Evolutionary conservation across 2,113 vertebrate genomes (phyloP), one percentile per base, ranked within the genome.

Genomic region (Lethenteron camtschaticum): DNA sequence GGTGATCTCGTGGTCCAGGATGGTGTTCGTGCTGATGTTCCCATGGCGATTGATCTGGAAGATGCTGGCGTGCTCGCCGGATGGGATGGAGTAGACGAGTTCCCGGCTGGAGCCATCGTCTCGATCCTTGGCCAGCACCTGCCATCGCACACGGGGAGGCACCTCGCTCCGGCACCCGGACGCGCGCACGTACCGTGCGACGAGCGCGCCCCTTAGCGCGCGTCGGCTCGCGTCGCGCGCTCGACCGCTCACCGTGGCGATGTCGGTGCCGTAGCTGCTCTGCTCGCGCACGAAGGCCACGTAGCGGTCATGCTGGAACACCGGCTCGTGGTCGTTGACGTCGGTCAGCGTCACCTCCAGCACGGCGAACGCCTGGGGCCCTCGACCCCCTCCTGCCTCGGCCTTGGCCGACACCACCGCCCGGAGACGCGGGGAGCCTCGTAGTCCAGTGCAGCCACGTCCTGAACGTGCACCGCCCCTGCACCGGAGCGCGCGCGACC

Each of bases 1-100:
- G 41, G 41, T 41, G 78, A 97, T 95, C 81, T 97, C 92, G 73
- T 89, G 81, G 82, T 97, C 92, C 85, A 97, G 85, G 71, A 97
- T 97, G 75, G 90, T 90, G 10, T 87, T 85, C 1, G 92, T 96
- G 8, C 85, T 88, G 77, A 97, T 80, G 10, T 85, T 80, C 70
- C 92, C 91, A 0, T 84, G 74, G 4, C 88, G 79, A 71, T 97
- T 83, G 2, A 97, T 87, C 56, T 82, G 90, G 75, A 89, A 90
- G 68, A 95, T 76, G 14, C 85, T 83, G 0, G 85, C 81, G 80
- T 85, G 88, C 3, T 85, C 83, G 58, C 87, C 86, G 2, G 87
- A 87, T 66, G 85, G 83, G 71, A 96, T 83, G 68, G 83, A 86
- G 1, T 96, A 97, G 68, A 84, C 90, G 79, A 97, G 85, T 77